Conservation (phyloP, 2,797 vertebrate genomes). For the Tokudaia tokunoshimensis region DNA sequence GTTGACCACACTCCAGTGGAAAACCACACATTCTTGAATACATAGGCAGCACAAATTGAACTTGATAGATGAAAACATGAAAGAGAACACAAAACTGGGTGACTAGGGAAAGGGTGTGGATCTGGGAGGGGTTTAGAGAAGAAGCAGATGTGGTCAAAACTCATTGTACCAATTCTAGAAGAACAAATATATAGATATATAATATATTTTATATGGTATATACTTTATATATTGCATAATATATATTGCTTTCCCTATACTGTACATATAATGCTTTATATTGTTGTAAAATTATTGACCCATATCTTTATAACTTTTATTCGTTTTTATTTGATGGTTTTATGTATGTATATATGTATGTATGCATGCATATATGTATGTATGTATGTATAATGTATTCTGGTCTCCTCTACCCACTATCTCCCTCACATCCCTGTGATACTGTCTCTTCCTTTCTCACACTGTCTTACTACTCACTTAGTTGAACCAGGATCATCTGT, state of each 20-base stretch:
- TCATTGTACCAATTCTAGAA: neutral
- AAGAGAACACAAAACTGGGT: neutral
- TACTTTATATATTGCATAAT: neutral
- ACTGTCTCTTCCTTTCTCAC: neutral
- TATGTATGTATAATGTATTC: neutral
- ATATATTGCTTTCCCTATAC: neutral
- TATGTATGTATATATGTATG: neutral
- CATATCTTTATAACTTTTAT: neutral
- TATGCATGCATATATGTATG: too few species aligned
- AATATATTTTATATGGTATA: neutral
- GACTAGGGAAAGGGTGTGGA: neutral
- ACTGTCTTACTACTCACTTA: neutral
- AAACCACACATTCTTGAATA: too few species aligned
- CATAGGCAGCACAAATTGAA: neutral
- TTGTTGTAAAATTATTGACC: neutral
- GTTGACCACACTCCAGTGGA: neutral
- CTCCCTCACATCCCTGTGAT: neutral
- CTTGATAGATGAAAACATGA: neutral
- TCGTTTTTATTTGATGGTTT: neutral
- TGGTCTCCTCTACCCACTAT: neutral
- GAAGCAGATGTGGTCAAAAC: neutral
- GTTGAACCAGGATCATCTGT: neutral
- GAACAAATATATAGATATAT: neutral
- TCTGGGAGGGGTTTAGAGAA: neutral
- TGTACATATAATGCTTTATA: neutral